A percentile compares a stretch with the other conserved stretches of the same genome.
These are phyloP conservation scores for Megalops atlanticus DNA, from an alignment of 2,113 vertebrate genomes.

Conservation along the genomic window DNA sequence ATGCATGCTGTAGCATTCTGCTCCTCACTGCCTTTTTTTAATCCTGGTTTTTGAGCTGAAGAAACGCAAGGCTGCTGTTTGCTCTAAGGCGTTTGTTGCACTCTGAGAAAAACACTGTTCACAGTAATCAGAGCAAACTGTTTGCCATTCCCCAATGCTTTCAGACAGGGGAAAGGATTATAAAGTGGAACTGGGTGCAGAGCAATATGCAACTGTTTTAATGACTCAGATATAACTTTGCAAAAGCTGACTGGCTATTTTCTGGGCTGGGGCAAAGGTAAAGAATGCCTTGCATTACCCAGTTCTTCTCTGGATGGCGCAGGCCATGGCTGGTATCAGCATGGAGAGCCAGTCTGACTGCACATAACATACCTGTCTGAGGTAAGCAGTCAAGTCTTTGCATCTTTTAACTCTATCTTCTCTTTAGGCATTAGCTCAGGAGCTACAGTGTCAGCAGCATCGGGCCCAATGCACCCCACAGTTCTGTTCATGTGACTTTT, in stretches of 20 bases:
- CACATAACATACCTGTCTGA: not conserved
- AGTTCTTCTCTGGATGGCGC: not conserved
- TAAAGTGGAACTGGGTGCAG: slow-evolving; percentile 10
- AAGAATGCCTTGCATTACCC: slow-evolving; percentile 19
- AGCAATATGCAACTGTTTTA: slow-evolving; percentile 17
- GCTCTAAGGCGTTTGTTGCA: slow-evolving; percentile 30
- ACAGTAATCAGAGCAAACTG: slow-evolving; percentile 22
- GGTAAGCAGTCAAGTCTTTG: too few relatives aligned
- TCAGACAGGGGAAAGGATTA: slow-evolving; percentile 5
- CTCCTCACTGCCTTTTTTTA: not conserved
- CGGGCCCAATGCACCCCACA: too few relatives aligned
- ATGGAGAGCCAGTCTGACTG: not conserved
- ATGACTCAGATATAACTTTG: not conserved
- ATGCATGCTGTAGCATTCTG: not conserved
- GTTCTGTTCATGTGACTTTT: slow-evolving; percentile 37
- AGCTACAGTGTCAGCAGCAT: too few relatives aligned
- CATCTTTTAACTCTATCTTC: too few relatives aligned
- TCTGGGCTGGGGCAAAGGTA: not conserved
- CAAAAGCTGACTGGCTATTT: slow-evolving; percentile 5
- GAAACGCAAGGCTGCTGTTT: slow-evolving; percentile 23
- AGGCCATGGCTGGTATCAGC: not conserved
- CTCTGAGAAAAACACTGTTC: slow-evolving; percentile 23
- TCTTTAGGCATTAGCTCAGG: too few relatives aligned
- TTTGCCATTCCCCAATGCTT: slow-evolving; percentile 7
- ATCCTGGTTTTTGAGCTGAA: not conserved